A percentile compares a stretch with the other conserved stretches of the same genome.
Conservation (phyloP, 2,888 invertebrate species). For the Philereme vetulata region DNA sequence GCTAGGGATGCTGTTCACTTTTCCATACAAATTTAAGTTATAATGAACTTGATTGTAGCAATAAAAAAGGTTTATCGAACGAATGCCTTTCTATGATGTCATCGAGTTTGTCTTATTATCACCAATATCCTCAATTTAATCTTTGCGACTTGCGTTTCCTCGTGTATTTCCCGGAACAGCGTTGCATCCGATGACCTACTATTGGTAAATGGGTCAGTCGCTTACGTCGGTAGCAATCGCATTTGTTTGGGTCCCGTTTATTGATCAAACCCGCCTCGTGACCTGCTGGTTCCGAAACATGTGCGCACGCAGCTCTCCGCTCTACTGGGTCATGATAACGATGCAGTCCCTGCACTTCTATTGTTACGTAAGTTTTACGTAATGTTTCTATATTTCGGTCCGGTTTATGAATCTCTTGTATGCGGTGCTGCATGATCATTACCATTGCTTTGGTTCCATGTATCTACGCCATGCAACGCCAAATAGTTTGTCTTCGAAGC, state of each 20-base stretch:
- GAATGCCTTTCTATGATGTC: no score
- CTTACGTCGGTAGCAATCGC: slow-evolving; percentile 57
- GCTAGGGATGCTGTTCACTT: no score
- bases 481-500: background rate
- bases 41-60: no score
- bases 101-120: background rate
- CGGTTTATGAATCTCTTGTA: slow-evolving; percentile 7
- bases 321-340: slow-evolving; percentile 43
- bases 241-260: slow-evolving; percentile 80
- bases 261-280: slow-evolving; percentile 59
- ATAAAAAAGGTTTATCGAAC: no score
- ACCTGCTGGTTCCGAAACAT: slow-evolving; percentile 36
- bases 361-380: slow-evolving; percentile 35
- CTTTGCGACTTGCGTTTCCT: slow-evolving; percentile 26
- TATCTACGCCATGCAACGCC: background rate
- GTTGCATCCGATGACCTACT: slow-evolving; percentile 39
- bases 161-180: slow-evolving; percentile 19
- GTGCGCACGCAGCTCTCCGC: slow-evolving; percentile 66
- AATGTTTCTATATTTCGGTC: slow-evolving; percentile 26
- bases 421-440: background rate
- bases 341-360: slow-evolving; percentile 46
- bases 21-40: no score
- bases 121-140: slow-evolving; percentile 17
- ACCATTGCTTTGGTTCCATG: background rate
- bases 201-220: slow-evolving; percentile 74